These are phyloP conservation scores for Donacobius atricapilla DNA, from an alignment of 2,113 vertebrate species.

Conservation along the genomic window DNA sequence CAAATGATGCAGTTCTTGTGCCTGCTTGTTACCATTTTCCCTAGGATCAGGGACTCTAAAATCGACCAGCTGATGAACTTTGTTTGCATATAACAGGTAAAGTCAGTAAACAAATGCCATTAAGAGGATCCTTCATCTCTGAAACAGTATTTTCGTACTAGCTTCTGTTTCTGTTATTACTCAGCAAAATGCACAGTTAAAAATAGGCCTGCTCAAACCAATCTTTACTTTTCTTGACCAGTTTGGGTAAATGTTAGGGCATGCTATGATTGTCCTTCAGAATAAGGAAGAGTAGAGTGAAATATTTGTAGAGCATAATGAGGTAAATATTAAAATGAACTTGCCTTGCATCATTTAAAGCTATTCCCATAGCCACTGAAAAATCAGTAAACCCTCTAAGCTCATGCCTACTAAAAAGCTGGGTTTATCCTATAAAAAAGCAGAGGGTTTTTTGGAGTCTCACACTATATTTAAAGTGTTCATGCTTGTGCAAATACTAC, in stretches of 20 bases:
- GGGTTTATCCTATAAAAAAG: neutral
- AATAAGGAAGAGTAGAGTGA: neutral
- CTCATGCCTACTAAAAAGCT: neutral
- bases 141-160: neutral
- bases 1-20: neutral
- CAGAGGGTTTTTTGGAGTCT: neutral
- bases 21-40: neutral
- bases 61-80: neutral
- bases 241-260: neutral
- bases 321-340: slow-evolving; percentile 29
- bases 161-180: slow-evolving; percentile 1
- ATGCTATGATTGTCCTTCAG: neutral
- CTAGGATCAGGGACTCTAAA: neutral
- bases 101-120: neutral
- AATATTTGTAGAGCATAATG: neutral
- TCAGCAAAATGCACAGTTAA: neutral
- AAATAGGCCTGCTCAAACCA: neutral
- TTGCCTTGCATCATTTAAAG: neutral
- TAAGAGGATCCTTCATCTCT: neutral
- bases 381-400: neutral
- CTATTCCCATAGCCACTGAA: neutral
- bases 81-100: neutral
- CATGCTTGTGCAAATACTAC: neutral
- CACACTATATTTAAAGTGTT: slow-evolving; percentile 6
- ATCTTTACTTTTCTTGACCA: neutral